A percentile compares a stretch with the other conserved stretches of the same genome.
These are phyloP conservation scores for cat (Felis catus) DNA, from an alignment of 2,113 vertebrate genomes.

Conservation along the genomic window F.catus_Fca126_mat1.0 CM031428.1:14176001-14176500, in stretches of 20 bases:
- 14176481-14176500: neutral
- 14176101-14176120: neutral
- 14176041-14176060: neutral
- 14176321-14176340: neutral
- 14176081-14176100: neutral
- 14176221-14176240: fast-evolving
- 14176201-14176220: neutral
- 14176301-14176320: neutral
- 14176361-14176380: neutral
- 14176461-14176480: neutral
- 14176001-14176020: neutral
- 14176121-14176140: neutral
- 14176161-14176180: neutral
- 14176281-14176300: no score
- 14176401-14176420: neutral
- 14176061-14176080: neutral
- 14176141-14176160: neutral
- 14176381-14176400: neutral
- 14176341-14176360: neutral
- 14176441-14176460: neutral
- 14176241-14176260: fast-evolving
- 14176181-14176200: neutral
- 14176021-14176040: neutral
- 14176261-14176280: no score
- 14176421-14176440: neutral